Percentiles rank a stretch among this genome's conserved stretches.
Conservation (phyloP, 2,888 invertebrate species). For the Cyclophora albipunctata region DNA sequence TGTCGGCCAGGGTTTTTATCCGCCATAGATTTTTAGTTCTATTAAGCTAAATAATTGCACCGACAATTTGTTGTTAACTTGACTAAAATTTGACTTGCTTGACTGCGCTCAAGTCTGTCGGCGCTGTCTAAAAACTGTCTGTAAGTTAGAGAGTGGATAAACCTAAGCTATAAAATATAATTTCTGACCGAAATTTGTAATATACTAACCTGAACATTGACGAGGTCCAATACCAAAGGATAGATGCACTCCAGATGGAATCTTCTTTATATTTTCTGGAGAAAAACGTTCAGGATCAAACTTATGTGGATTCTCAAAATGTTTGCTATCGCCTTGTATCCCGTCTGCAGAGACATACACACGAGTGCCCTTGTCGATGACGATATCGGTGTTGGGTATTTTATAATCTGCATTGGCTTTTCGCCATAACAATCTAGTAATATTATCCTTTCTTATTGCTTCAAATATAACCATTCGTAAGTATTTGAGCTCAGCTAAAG, state of each 20-base stretch:
- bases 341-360: not conserved
- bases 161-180: too few relatives aligned
- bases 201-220: not conserved
- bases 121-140: too few relatives aligned
- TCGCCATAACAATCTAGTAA: constrained; percentile 7
- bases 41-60: too few relatives aligned
- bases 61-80: too few relatives aligned
- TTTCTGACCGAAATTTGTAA: too few relatives aligned
- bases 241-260: constrained; percentile 13
- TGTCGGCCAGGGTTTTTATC: too few relatives aligned
- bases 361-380: constrained; percentile 15
- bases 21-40: too few relatives aligned
- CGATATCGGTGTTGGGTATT: constrained; percentile 16
- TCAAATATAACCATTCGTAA: constrained; percentile 1
- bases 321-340: constrained; percentile 3
- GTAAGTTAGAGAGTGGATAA: too few relatives aligned
- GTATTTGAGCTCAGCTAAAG: constrained; percentile 1
- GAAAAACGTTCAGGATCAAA: constrained; percentile 18
- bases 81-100: too few relatives aligned
- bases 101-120: too few relatives aligned
- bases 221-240: constrained; percentile 12
- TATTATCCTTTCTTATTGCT: not conserved
- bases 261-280: constrained; percentile 11
- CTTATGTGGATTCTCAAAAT: constrained; percentile 12
- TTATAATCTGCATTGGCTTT: constrained; percentile 17